phyloP scores from a whole-genome alignment of 2,888 invertebrate genomes.

The Napeogenes sylphis region DNA sequence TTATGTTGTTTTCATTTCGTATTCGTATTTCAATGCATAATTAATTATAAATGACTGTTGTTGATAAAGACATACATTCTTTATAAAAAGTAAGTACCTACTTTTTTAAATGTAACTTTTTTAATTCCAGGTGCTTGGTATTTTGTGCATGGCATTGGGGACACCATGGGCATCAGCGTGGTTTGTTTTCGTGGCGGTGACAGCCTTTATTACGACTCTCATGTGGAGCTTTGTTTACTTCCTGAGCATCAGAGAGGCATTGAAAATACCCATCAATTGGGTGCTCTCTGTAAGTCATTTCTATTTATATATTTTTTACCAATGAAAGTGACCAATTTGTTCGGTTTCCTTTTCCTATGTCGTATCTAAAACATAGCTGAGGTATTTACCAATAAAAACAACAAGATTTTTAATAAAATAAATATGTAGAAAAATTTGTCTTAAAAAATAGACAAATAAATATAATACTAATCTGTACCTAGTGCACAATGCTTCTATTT shows the following conservation, averaged over 20 bases:
- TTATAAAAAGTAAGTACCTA: neutral
- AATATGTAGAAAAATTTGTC: too few relatives aligned
- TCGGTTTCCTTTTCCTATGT: too few relatives aligned
- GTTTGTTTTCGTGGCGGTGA: constrained; percentile 90
- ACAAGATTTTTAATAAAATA: too few relatives aligned
- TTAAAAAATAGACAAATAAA: too few relatives aligned
- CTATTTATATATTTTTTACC: too few relatives aligned
- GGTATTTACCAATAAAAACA: too few relatives aligned
- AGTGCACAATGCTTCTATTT: too few relatives aligned
- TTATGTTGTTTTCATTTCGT: neutral
- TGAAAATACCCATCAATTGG: constrained; percentile 90
- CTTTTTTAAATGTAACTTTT: neutral
- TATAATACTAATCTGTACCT: too few relatives aligned
- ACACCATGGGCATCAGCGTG: constrained; percentile 85
- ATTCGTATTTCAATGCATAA: neutral
- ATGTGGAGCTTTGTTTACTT: constrained; percentile 89
- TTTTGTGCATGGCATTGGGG: constrained; percentile 89
- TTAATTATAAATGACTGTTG: neutral
- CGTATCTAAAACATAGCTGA: too few relatives aligned
- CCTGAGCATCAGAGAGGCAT: constrained; percentile 86
- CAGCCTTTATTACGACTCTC: constrained; percentile 88
- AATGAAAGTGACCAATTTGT: too few relatives aligned
- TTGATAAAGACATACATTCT: neutral
- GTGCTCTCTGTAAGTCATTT: constrained; percentile 83
- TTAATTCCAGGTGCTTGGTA: constrained; percentile 83